Base-by-base conservation (phyloP, 2,797 vertebrate genomes). In the Enteromius thamalakanensis region DNA sequence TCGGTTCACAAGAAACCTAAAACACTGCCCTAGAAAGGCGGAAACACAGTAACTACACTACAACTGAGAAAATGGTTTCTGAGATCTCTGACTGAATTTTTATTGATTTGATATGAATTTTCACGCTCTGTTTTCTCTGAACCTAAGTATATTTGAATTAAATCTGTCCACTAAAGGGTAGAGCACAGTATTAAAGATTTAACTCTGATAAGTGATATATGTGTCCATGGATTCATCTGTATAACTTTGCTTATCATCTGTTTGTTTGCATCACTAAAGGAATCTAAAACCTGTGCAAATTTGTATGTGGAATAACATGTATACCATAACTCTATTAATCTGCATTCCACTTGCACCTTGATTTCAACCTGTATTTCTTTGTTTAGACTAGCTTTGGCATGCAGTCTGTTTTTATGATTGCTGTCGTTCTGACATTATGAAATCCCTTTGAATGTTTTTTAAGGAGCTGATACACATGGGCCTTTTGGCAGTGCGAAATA, bases 231-330 rank as follows among this genome's bases (percentile, higher is more conserved):
- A 1, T 6, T 55, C 11, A 14, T 37, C 12, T 75, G 26, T 21
- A 21, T 21, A 14, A 32, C 51, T 75, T 23, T 7, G 34, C 12
- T 40, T 11, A 37, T 23, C 32, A 32, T 51, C 9, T 55, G 3
- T 75, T 45, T 34, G 64, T 67, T 55, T 12, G 32, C 19, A 23
- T 37, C 29, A 55, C 32, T 55, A 37, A 14, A 55, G 21, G 32
- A 75, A 58, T 58, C 3, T n/a, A 40, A 75, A 55, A 2, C 51
- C 29, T 49, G 23, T 29, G 23, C 4, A 49, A 9, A 71, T 71
- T 29, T 71, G 42, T 12, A 23, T 55, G 72, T 75, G 49, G 71
- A 75, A 26, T n/a, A n/a, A n/a, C n/a, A n/a, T n/a, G n/a, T n/a
- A 55, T 75, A 75, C 32, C 19, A 23, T 58, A 55, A 58, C 51